Percentiles rank a stretch among this genome's conserved stretches.
Evolutionary conservation across 1,140 invertebrate genomes (phyloP).

Genomic region (Cotesia typhae): DNA sequence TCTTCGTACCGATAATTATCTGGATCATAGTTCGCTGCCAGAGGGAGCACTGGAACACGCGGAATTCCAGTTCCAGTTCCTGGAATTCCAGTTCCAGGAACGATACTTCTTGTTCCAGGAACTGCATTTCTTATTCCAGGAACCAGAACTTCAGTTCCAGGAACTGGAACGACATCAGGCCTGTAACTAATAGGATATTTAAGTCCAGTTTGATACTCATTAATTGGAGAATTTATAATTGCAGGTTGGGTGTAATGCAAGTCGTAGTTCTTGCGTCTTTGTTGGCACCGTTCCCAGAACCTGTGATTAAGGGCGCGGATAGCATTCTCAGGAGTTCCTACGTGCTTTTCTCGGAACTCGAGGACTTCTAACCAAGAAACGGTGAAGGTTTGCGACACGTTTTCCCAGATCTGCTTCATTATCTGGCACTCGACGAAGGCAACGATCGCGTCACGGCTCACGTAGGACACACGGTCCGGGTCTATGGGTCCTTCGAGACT

Average conservation of each 20-base stretch:
- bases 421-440: constrained; percentile 88
- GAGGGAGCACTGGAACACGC: too few relatives aligned
- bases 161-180: constrained; percentile 36
- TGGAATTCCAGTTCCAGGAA: constrained; percentile 2
- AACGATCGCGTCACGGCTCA: constrained; percentile 85
- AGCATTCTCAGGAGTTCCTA: constrained; percentile 70
- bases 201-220: constrained; percentile 38
- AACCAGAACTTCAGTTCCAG: constrained; percentile 6
- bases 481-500: constrained; percentile 78
- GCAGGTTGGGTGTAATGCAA: constrained; percentile 38
- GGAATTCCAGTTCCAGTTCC: too few relatives aligned
- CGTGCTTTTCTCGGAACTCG: constrained; percentile 71
- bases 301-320: constrained; percentile 64
- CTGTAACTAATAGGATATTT: constrained; percentile 47
- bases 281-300: constrained; percentile 59
- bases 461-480: constrained; percentile 79
- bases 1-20: too few relatives aligned
- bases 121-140: too few relatives aligned
- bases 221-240: constrained; percentile 31
- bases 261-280: constrained; percentile 49
- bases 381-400: constrained; percentile 65
- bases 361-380: constrained; percentile 74
- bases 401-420: constrained; percentile 72
- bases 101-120: constrained; percentile 13
- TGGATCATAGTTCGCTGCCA: too few relatives aligned